Percentiles rank a stretch among this genome's conserved stretches.
Evolutionary conservation across 2,113 vertebrate genomes (phyloP).

Genomic region (Nycticryphes semicollaris): DNA sequence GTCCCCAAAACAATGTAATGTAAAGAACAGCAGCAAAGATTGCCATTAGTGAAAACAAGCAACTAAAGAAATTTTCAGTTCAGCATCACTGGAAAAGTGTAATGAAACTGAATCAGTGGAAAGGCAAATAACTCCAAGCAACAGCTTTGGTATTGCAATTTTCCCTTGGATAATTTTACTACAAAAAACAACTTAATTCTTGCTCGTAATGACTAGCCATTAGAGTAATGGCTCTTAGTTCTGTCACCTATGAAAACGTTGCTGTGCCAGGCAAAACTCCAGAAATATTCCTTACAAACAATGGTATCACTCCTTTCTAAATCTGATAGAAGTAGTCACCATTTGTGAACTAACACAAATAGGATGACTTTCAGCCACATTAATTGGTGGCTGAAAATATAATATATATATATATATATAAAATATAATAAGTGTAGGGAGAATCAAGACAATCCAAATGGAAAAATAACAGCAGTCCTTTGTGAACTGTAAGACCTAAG

Average conservation of each 20-base stretch:
- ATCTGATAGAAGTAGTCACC: neutral
- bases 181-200: slow-evolving; percentile 16
- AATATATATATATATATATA: too few relatives aligned
- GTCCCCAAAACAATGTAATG: neutral
- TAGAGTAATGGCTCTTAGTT: neutral
- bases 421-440: neutral
- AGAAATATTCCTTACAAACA: neutral
- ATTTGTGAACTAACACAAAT: neutral
- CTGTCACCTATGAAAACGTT: neutral
- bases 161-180: slow-evolving; percentile 24
- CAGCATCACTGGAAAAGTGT: neutral
- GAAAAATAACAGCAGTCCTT: neutral
- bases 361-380: neutral
- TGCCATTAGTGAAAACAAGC: neutral
- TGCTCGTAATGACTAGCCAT: neutral
- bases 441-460: neutral
- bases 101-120: neutral
- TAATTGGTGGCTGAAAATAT: too few relatives aligned
- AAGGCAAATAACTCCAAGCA: slow-evolving; percentile 27
- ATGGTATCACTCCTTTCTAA: neutral
- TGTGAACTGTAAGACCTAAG: neutral
- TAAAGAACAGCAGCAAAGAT: neutral
- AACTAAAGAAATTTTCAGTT: neutral
- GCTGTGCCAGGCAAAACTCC: neutral
- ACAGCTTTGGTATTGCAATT: neutral